Base-by-base conservation (phyloP, 2,888 invertebrate genomes). In the Phaonia tiefii region DNA sequence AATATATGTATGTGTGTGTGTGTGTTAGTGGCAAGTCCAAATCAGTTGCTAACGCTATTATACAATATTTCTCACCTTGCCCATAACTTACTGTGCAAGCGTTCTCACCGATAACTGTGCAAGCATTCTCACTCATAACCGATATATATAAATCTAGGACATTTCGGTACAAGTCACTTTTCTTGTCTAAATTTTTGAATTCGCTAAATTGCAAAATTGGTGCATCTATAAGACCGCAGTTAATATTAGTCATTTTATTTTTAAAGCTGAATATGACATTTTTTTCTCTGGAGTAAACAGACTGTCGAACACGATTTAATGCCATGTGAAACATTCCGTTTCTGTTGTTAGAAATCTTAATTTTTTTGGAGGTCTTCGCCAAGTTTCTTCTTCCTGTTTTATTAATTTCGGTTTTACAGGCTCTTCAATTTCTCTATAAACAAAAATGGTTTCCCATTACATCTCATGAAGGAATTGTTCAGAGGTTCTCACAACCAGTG, bases 291-390 rank as follows among this genome's bases (percentile, higher is more conserved):
- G 4, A 4, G 39, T 63, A 20, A 39, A 22, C 8, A 73, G 11
- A 3, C 49, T 15, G n/a, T 22, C 17, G 44, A 1, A 10, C 1
- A 17, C 11, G 3, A 51, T 54, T 54, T 54, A n/a, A 20, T 65
- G 17, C 54, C 65, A 25, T 63, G 17, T 25, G 25, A 39, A 65
- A 10, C 1, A n/a, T 1, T 46, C 26, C 17, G 25, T 26, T 7
- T 31, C 10, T 11, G 31, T n/a, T 22, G 42, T 15, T 56, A 39
- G 39, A 39, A 1, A 1, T 0, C 37, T 67, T 75, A 7, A 5
- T 15, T 37, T 37, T 75, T 37, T 31, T 25, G 39, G 75, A 5
- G 60, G 67, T 69, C 39, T 67, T 58, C 39, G 26, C 67, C 58
- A 75, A 1, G 22, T 10, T 13, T 60, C 67, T 39, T 75, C 67